Evolutionary conservation across 2,888 invertebrate genomes (phyloP).

Genomic region (Nymphalis c-album): DNA sequence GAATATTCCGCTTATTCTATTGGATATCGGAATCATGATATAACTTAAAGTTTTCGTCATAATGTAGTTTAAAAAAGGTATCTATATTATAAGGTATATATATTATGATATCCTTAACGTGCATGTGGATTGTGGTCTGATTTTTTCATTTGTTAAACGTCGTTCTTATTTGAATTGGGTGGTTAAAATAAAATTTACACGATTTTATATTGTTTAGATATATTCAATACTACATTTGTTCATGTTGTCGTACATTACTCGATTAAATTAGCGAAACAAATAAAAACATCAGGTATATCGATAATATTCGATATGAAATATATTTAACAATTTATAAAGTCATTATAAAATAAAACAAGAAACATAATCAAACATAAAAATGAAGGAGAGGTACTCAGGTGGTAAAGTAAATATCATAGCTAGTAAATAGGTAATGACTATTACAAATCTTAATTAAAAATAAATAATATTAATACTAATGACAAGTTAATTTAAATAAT

Average conservation of each 20-base stretch:
- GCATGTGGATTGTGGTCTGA: background rate
- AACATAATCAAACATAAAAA: constrained; percentile 53
- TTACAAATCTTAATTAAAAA: constrained; percentile 68
- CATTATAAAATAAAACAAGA: constrained; percentile 40
- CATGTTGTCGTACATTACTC: constrained; percentile 38
- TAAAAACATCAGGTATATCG: constrained; percentile 17
- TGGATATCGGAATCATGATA: too few species aligned
- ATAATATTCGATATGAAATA: constrained; percentile 25
- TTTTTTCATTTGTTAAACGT: background rate
- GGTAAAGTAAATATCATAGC: constrained; percentile 71
- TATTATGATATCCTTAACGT: too few species aligned
- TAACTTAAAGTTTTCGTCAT: too few species aligned
- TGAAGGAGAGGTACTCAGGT: constrained; percentile 80
- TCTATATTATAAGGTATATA: too few species aligned
- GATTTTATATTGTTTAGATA: constrained; percentile 34
- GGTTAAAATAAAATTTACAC: constrained; percentile 30
- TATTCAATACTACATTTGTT: constrained; percentile 42
- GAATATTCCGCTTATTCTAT: too few species aligned
- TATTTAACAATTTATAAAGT: constrained; percentile 51
- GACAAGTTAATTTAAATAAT: constrained; percentile 77
- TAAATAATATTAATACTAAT: constrained; percentile 81
- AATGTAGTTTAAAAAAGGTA: background rate
- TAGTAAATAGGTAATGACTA: constrained; percentile 62
- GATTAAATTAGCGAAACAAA: constrained; percentile 30
- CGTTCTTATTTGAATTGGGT: background rate